Evolutionary conservation across 2,888 invertebrate genomes (phyloP), one percentile per base, ranked within the genome.

Genomic region (Blomia tropicalis): DNA sequence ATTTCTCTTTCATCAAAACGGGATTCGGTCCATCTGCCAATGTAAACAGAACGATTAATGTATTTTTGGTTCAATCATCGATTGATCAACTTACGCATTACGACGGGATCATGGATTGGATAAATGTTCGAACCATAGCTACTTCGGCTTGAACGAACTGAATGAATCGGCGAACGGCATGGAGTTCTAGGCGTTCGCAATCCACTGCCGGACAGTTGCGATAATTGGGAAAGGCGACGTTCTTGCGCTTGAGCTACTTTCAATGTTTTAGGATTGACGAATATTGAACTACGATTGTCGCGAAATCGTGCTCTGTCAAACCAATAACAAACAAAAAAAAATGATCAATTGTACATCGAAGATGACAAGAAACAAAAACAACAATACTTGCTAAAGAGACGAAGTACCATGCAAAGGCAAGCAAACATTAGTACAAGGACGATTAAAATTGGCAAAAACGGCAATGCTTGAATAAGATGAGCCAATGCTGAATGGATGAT

Each of bases 241-340:
- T 62, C 62, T 32, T 62, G 62, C 32, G 62, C 62, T 47, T 62
- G 30, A 22, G 62, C 62, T 43, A 58, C 4, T 29, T 58, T 58
- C 32, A 62, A 43, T 30, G n/a, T 36, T 1, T 43, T 41, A 4
- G 62, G 62, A 19, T 62, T 62, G 1, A 58, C 62, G 25, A 62
- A 62, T 11, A 62, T 62, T 4, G 56, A 56, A 14, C 58, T 41
- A 19, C 58, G 62, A 30, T 41, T 62, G n/a, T 62, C 47, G 14
- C 62, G 62, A 31, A 62, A 62, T 19, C 62, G 62, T 4, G 62
- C 62, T 27, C 62, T 62, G 27, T 56, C 11, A 19, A 7, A 5
- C 5, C 25, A 54, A n/a, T 5, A 11, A 11, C 4, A 43, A 43
- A 5, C 17, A 43, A 43, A 14, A 19, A 19, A 54, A 5, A 54